Conservation (phyloP, 2,888 invertebrate genomes). For the Sinohyriopsis cumingii region DNA sequence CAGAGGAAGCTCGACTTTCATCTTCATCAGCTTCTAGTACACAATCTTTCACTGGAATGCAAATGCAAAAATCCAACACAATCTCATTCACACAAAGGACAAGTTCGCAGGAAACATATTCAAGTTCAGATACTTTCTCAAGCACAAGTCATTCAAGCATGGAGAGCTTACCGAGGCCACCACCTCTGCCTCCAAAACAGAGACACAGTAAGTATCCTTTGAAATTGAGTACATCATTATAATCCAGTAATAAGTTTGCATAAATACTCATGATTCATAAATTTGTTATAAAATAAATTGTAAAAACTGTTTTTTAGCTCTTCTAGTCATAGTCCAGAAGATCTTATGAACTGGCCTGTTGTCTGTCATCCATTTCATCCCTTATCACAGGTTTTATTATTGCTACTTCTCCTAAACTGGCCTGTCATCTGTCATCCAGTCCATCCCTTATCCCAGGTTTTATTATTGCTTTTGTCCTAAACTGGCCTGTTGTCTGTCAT, state of each 20-base stretch:
- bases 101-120: constrained; percentile 62
- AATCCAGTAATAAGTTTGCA: not conserved
- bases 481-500: too few relatives aligned
- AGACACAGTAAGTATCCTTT: constrained; percentile 87
- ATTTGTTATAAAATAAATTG: not conserved
- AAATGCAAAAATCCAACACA: constrained; percentile 49
- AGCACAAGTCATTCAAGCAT: constrained; percentile 61
- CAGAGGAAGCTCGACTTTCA: constrained; percentile 47
- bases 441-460: too few relatives aligned
- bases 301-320: too few relatives aligned
- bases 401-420: too few relatives aligned
- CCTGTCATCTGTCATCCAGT: too few relatives aligned
- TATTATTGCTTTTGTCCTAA: too few relatives aligned
- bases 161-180: constrained; percentile 72
- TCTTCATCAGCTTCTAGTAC: constrained; percentile 50
- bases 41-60: constrained; percentile 48
- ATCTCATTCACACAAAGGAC: constrained; percentile 50
- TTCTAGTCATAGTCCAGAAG: too few relatives aligned
- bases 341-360: too few relatives aligned
- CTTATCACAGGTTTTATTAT: too few relatives aligned
- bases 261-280: not conserved
- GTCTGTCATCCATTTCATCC: too few relatives aligned
- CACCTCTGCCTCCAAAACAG: constrained; percentile 93
- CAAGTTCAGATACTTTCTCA: constrained; percentile 63
- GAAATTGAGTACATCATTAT: not conserved